Percentiles rank a stretch among this genome's conserved stretches.
Conservation (phyloP, 1,140 invertebrate species). For the Drosophila setifemur region DNA sequence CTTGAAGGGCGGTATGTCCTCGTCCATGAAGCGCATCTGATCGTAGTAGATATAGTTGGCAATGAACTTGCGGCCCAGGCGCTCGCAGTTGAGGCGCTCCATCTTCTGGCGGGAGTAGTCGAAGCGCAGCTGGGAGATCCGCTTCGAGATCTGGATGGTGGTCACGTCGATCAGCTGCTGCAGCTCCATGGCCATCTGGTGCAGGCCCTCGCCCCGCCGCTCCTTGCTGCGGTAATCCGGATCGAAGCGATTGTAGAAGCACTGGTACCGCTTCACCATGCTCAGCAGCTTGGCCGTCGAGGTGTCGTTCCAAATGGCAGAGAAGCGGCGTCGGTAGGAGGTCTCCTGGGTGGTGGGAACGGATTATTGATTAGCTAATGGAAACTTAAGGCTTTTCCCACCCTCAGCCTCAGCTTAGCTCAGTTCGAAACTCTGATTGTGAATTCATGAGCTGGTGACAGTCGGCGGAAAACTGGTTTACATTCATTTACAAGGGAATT, state of each 20-base stretch:
- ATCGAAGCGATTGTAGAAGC: conserved; percentile 76
- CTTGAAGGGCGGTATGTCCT: conserved; percentile 75
- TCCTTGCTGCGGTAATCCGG: conserved; percentile 78
- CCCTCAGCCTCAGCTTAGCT: too few relatives aligned
- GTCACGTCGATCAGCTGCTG: conserved; percentile 70
- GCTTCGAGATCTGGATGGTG: conserved; percentile 78
- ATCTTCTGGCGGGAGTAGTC: conserved; percentile 78
- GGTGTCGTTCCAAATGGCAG: conserved; percentile 77
- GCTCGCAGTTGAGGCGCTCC: conserved; percentile 68
- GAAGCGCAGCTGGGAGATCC: conserved; percentile 75
- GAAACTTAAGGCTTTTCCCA: too few relatives aligned
- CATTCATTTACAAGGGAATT: too few relatives aligned
- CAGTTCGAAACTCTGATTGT: too few relatives aligned
- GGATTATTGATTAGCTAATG: not conserved
- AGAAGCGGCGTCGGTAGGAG: conserved; percentile 68
- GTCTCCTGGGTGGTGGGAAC: conserved; percentile 49
- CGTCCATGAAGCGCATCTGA: conserved; percentile 76
- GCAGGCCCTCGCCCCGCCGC: conserved; percentile 71
- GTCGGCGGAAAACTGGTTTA: too few relatives aligned
- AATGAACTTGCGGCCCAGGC: conserved; percentile 58
- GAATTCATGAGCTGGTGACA: too few relatives aligned
- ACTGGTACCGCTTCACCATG: conserved; percentile 71
- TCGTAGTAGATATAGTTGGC: conserved; percentile 76
- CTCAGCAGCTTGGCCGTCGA: conserved; percentile 68
- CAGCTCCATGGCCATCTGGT: conserved; percentile 71